Evolutionary conservation across 92 coral and sea anemone genomes (phyloP).

Genomic region (Desmophyllum pertusum): DNA sequence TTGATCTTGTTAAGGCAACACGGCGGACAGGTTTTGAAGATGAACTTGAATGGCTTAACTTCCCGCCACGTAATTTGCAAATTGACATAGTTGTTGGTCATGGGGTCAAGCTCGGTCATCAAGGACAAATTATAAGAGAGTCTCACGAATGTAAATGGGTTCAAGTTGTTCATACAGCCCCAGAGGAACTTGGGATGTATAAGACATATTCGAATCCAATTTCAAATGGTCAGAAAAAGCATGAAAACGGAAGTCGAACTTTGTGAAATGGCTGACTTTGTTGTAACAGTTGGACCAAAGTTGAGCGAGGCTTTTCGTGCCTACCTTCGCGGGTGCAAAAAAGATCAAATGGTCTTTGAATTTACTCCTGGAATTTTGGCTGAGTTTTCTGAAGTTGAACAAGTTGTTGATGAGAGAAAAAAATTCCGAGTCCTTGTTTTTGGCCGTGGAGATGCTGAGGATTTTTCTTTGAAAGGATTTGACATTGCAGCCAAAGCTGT

Average conservation of each 20-base stretch:
- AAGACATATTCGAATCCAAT: neutral
- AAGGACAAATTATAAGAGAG: neutral
- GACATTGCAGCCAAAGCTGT: conserved; percentile 12
- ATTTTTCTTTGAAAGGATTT: neutral
- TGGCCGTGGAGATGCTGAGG: conserved; percentile 5
- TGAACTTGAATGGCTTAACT: neutral
- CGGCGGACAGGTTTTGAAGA: neutral
- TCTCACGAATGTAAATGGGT: neutral
- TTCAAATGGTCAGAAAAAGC: neutral
- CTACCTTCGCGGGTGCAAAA: neutral
- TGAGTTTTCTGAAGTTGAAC: neutral
- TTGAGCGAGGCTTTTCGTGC: neutral
- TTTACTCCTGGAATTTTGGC: conserved; percentile 4
- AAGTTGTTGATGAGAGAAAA: neutral
- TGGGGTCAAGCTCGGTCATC: neutral
- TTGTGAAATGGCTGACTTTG: neutral
- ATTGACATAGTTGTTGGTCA: neutral
- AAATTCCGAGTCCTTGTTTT: neutral
- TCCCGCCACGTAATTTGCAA: neutral
- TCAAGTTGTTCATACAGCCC: neutral
- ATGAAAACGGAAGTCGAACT: neutral
- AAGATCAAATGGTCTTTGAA: neutral
- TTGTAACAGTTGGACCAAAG: neutral
- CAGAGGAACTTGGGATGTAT: conserved; percentile 1
- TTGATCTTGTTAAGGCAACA: neutral